Conservation (phyloP, 2,113 vertebrate genomes). For the Emydura subglobosa region DNA sequence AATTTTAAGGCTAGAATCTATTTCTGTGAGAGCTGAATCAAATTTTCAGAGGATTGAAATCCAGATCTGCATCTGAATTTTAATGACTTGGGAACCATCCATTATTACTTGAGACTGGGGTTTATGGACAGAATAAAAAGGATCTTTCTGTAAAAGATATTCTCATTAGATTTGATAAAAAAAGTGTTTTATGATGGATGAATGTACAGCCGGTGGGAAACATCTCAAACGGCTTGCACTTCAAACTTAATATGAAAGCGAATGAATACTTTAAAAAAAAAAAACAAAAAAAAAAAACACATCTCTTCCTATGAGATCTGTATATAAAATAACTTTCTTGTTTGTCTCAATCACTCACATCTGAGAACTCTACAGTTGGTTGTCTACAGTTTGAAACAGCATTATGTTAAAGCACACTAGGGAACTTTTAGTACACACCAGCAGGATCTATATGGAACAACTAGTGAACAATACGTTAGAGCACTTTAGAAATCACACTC, state of each 20-base stretch:
- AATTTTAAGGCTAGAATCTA: neutral
- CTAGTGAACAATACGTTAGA: too few relatives aligned
- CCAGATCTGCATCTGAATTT: neutral
- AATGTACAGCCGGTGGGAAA: conserved; percentile 66
- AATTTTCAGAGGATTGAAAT: neutral
- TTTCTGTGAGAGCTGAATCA: neutral
- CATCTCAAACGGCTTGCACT: conserved; percentile 66
- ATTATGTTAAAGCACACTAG: neutral
- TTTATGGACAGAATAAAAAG: neutral
- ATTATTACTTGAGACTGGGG: neutral
- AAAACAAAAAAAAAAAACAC: neutral
- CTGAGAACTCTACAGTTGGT: conserved; percentile 9
- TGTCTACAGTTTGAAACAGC: neutral
- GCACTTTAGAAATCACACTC: neutral
- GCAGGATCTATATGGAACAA: neutral
- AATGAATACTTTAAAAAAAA: conserved; percentile 49
- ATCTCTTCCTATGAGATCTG: conserved; percentile 3
- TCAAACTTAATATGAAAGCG: conserved; percentile 70
- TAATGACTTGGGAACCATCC: neutral
- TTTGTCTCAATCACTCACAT: conserved; percentile 21
- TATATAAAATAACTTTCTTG: neutral
- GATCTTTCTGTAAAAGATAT: conserved; percentile 52
- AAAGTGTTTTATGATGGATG: conserved; percentile 53
- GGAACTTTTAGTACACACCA: neutral
- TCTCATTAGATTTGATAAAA: conserved; percentile 68